phyloP scores from a whole-genome alignment of 1,140 invertebrate genomes.

The Brachionus paranguensis region DNA sequence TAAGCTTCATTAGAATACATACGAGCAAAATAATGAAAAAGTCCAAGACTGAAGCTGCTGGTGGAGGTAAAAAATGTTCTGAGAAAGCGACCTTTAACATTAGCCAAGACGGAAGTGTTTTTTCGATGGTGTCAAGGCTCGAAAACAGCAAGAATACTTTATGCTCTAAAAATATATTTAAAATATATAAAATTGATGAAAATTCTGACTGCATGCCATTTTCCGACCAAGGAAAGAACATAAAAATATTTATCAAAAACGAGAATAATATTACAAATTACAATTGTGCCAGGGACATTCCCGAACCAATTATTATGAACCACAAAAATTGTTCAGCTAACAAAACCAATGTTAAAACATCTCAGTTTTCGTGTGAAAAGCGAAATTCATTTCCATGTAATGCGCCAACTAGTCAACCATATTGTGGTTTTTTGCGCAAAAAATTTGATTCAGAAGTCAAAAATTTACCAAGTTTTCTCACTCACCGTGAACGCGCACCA shows the following conservation, averaged over 20 bases:
- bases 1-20: not conserved
- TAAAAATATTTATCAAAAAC: conserved; percentile 27
- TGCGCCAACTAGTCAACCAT: not conserved
- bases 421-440: conserved; percentile 15
- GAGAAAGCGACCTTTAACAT: not conserved
- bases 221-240: not conserved
- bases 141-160: not conserved
- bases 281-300: not conserved
- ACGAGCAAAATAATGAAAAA: not conserved
- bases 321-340: not conserved
- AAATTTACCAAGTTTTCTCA: not conserved
- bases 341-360: not conserved
- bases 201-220: not conserved
- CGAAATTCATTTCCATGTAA: not conserved
- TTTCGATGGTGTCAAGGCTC: not conserved
- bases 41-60: not conserved
- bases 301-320: conserved; percentile 9
- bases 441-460: conserved; percentile 4
- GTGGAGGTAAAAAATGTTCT: not conserved
- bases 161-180: conserved; percentile 12
- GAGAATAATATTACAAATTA: conserved; percentile 33
- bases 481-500: not conserved
- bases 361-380: not conserved
- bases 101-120: not conserved
- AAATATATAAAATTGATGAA: conserved; percentile 12